Conservation (phyloP, 2,888 invertebrate genomes). For the Neelides folsomi region DNA sequence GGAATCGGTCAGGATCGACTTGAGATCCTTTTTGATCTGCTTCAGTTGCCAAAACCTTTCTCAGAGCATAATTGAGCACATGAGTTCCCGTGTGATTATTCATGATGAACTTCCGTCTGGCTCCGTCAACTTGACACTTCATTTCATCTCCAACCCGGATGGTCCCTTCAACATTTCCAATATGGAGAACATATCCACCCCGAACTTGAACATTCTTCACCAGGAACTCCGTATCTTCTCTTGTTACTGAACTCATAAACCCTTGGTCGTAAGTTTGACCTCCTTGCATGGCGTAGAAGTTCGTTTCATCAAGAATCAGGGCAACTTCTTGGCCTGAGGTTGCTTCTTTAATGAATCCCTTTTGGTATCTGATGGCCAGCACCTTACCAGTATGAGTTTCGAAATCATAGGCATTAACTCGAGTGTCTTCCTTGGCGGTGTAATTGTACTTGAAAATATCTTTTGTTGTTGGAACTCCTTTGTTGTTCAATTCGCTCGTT, state of each 20-base stretch:
- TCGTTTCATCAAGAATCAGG: slow-evolving; percentile 75
- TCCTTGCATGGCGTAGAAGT: slow-evolving; percentile 97
- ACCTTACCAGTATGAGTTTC: slow-evolving; percentile 54
- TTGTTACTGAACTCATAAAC: slow-evolving; percentile 64
- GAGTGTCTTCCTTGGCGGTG: slow-evolving; percentile 44
- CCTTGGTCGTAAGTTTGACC: slow-evolving; percentile 97
- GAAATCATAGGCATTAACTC: too few species aligned
- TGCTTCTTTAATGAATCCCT: slow-evolving; percentile 72
- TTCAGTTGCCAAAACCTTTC: slow-evolving; percentile 76
- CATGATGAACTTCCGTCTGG: slow-evolving; percentile 83
- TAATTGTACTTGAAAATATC: slow-evolving; percentile 89
- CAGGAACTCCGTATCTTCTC: slow-evolving; percentile 57
- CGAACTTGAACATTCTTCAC: slow-evolving; percentile 88
- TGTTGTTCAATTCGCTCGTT: slow-evolving; percentile 73
- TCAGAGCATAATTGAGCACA: slow-evolving; percentile 82
- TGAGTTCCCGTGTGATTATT: slow-evolving; percentile 98
- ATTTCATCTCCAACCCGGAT: slow-evolving; percentile 75
- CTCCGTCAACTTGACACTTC: slow-evolving; percentile 64
- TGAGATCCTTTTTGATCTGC: slow-evolving; percentile 93
- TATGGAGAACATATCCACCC: slow-evolving; percentile 83
- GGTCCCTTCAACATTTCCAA: slow-evolving; percentile 71
- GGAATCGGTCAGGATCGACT: slow-evolving; percentile 87
- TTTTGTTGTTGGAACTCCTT: slow-evolving; percentile 64
- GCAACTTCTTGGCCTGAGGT: slow-evolving; percentile 78
- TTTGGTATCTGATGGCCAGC: slow-evolving; percentile 63